A percentile compares a stretch with the other conserved stretches of the same genome.
Evolutionary conservation across 1,140 invertebrate species (phyloP).

Genomic region (Caenorhabditis tropicalis): DNA sequence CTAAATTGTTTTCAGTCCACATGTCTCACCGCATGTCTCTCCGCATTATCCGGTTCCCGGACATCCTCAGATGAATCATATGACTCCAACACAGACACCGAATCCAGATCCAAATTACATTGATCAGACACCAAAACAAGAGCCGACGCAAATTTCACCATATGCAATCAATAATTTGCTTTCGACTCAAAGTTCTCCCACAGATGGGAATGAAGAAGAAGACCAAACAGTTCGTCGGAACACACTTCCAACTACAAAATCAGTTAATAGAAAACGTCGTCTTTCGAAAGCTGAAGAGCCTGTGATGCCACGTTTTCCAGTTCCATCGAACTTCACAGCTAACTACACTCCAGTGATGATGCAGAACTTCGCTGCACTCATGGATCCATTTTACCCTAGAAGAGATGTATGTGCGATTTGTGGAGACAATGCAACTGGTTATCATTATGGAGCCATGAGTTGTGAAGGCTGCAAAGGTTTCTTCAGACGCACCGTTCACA

Average conservation of each 20-base stretch:
- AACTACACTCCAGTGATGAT: background rate
- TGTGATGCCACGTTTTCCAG: background rate
- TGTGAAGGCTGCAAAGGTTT: conserved; percentile 76
- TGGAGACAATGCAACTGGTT: conserved; percentile 77
- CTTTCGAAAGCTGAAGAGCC: background rate
- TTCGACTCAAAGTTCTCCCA: background rate
- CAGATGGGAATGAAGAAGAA: background rate
- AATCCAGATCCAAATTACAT: background rate
- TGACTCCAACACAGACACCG: background rate
- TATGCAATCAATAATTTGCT: conserved; percentile 8
- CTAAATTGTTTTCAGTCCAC: background rate
- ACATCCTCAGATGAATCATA: background rate
- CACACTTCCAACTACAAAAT: background rate
- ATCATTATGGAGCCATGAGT: conserved; percentile 78
- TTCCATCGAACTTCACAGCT: background rate
- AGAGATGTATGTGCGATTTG: conserved; percentile 76
- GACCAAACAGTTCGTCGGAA: background rate
- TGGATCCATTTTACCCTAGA: background rate
- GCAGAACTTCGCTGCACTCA: background rate
- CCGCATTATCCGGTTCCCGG: background rate
- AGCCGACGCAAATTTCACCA: background rate
- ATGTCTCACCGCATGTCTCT: background rate
- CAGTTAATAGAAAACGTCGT: background rate
- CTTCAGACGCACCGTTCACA: background rate
- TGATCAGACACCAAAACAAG: background rate